Conservation (phyloP, 1,140 invertebrate genomes). For the Eupristina koningsbergeri region DNA sequence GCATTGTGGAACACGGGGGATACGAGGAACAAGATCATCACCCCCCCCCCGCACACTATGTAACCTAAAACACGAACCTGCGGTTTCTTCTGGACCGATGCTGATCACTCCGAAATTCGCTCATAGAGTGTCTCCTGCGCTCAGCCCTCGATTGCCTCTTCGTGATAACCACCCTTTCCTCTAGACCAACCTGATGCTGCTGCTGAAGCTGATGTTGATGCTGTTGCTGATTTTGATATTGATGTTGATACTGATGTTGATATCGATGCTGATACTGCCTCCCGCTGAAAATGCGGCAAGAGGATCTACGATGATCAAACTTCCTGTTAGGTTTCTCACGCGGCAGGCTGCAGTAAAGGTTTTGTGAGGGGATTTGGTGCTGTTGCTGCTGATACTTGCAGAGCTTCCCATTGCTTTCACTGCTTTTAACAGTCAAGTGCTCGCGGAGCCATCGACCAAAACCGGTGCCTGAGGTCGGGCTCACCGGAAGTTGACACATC, state of each 20-base stretch:
- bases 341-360: conserved; percentile 48
- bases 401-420: not conserved
- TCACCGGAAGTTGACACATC: not conserved
- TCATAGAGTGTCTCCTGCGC: conserved; percentile 49
- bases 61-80: conserved; percentile 25
- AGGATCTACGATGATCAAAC: conserved; percentile 25
- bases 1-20: too few relatives aligned
- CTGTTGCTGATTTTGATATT: too few relatives aligned
- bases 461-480: not conserved
- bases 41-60: too few relatives aligned
- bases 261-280: too few relatives aligned
- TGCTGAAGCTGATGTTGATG: too few relatives aligned
- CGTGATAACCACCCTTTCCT: not conserved
- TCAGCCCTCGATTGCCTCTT: conserved; percentile 21
- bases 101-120: conserved; percentile 36
- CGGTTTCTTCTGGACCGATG: conserved; percentile 23
- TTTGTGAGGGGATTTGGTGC: conserved; percentile 24
- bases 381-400: not conserved
- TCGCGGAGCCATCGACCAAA: conserved; percentile 46
- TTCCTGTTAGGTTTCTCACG: conserved; percentile 16
- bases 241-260: too few relatives aligned
- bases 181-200: too few relatives aligned
- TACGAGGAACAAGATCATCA: too few relatives aligned
- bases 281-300: conserved; percentile 25
- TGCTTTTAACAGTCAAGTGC: conserved; percentile 27